Conservation (phyloP, 2,113 vertebrate genomes). For the Nothobranchius kuhntae region DNA sequence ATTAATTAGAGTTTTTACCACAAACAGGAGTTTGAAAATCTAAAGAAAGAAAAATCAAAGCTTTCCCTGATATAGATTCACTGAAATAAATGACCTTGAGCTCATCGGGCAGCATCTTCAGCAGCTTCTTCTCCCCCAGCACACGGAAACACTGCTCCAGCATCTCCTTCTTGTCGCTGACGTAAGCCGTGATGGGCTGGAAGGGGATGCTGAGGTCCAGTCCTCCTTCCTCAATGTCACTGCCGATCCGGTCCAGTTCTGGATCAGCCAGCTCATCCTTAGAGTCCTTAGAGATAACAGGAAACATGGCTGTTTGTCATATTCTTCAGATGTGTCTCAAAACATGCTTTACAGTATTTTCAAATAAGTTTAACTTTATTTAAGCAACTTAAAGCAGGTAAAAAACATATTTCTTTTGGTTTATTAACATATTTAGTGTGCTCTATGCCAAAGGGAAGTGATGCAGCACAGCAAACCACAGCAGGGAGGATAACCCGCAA, state of each 20-base stretch:
- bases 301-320: neutral
- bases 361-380: too few relatives aligned
- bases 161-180: constrained; percentile 89
- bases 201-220: constrained; percentile 88
- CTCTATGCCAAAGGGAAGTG: neutral
- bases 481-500: too few relatives aligned
- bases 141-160: constrained; percentile 92
- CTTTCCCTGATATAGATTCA: too few relatives aligned
- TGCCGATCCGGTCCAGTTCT: constrained; percentile 83
- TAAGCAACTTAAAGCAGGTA: too few relatives aligned
- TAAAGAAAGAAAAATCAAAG: too few relatives aligned
- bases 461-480: too few relatives aligned
- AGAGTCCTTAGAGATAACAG: constrained; percentile 62
- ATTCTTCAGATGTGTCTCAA: neutral
- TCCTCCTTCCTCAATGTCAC: constrained; percentile 95
- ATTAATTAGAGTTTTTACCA: too few relatives aligned
- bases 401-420: neutral
- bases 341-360: neutral
- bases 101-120: constrained; percentile 93
- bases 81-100: constrained; percentile 83
- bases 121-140: constrained; percentile 90
- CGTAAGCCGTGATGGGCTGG: constrained; percentile 91
- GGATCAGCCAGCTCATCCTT: constrained; percentile 78
- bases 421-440: neutral
- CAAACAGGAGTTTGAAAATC: too few relatives aligned